Percentiles rank a stretch among this genome's conserved stretches.
phyloP scores from a whole-genome alignment of 2,888 invertebrate genomes.

The Cactoblastis cactorum region DNA sequence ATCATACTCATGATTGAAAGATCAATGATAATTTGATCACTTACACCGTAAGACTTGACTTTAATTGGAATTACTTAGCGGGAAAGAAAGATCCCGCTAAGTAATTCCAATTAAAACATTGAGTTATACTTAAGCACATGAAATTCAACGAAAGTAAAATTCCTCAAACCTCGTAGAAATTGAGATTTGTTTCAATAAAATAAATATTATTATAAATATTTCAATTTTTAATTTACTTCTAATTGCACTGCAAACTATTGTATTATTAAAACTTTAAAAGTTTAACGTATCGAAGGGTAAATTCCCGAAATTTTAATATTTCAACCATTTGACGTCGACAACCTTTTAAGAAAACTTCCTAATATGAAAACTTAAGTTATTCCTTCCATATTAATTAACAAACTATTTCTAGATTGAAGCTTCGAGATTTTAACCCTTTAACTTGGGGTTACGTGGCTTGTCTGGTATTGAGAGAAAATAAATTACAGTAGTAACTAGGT shows the following conservation, averaged over 20 bases:
- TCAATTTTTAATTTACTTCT: neutral
- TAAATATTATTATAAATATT: too few species aligned
- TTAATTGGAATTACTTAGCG: too few species aligned
- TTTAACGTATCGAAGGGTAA: neutral
- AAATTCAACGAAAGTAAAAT: too few species aligned
- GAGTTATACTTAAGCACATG: too few species aligned
- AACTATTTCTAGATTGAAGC: neutral
- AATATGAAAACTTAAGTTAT: slow-evolving; percentile 1
- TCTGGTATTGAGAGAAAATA: neutral
- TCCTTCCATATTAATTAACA: neutral
- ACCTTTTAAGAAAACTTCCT: neutral
- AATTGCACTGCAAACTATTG: neutral
- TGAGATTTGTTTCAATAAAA: too few species aligned
- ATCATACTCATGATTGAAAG: too few species aligned
- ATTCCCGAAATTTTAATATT: neutral
- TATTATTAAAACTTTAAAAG: neutral
- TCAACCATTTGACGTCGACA: neutral
- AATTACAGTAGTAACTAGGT: too few species aligned
- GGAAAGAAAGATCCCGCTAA: too few species aligned
- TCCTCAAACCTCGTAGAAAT: too few species aligned
- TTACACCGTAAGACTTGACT: too few species aligned
- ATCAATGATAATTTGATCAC: too few species aligned
- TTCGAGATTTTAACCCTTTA: neutral
- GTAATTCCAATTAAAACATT: too few species aligned
- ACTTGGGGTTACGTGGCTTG: neutral